These are phyloP conservation scores for Esox lucius DNA, from an alignment of 2,797 vertebrate genomes.

Conservation along the genomic window DNA sequence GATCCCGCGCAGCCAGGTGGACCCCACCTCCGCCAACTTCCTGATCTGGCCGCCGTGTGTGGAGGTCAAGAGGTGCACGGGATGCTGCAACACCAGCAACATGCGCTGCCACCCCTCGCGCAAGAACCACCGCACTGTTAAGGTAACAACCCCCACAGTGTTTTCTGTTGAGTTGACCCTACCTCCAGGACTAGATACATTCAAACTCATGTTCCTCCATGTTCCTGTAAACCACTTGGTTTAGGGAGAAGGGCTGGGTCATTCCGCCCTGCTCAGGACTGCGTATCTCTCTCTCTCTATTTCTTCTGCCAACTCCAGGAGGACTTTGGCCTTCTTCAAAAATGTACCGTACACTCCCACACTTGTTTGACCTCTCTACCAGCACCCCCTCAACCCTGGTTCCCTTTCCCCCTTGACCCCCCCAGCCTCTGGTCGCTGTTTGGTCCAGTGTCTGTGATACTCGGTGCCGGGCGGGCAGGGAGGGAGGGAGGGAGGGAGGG, in stretches of 20 bases:
- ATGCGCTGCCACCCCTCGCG: slow-evolving; percentile 88
- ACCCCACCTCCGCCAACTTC: slow-evolving; percentile 93
- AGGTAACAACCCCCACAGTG: slow-evolving; percentile 69
- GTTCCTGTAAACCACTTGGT: slow-evolving; percentile 38
- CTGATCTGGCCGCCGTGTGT: slow-evolving; percentile 96
- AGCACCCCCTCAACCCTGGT: not conserved
- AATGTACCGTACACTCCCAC: not conserved
- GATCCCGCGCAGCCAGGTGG: slow-evolving; percentile 95
- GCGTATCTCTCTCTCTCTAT: slow-evolving; percentile 11
- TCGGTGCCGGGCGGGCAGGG: slow-evolving; percentile 37
- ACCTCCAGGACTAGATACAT: not conserved
- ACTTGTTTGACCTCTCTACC: slow-evolving; percentile 8
- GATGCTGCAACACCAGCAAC: slow-evolving; percentile 96
- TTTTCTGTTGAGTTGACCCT: no score
- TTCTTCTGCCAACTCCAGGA: not conserved
- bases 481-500: not conserved
- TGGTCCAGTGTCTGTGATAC: slow-evolving; percentile 24
- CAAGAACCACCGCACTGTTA: slow-evolving; percentile 87
- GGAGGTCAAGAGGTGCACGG: slow-evolving; percentile 92
- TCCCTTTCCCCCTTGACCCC: slow-evolving; percentile 41
- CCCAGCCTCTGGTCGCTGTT: slow-evolving; percentile 34
- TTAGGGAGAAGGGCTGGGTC: not conserved
- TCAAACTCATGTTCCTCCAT: slow-evolving; percentile 8
- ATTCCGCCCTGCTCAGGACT: slow-evolving; percentile 15
- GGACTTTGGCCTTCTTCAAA: not conserved